These are phyloP conservation scores for Phoeniculus purpureus DNA, from an alignment of 2,797 vertebrate species.

Conservation along the genomic window DNA sequence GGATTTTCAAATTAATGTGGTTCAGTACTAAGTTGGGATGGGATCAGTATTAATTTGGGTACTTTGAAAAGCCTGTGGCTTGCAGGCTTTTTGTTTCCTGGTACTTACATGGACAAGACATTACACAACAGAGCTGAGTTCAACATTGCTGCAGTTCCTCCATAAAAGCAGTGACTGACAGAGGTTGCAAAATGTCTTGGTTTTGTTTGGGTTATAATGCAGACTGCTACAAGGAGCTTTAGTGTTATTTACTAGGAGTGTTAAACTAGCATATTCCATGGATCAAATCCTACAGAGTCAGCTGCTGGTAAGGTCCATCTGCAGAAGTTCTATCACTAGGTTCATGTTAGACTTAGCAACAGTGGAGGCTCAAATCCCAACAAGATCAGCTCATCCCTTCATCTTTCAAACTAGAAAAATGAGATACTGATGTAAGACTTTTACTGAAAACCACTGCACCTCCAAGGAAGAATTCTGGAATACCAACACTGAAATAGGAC, in stretches of 20 bases:
- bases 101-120: not conserved
- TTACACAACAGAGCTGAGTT: not conserved
- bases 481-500: not conserved
- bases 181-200: not conserved
- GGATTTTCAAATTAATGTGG: accelerated
- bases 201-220: not conserved
- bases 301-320: accelerated
- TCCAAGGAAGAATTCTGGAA: not conserved
- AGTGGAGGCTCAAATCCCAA: not conserved
- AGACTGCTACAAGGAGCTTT: not conserved
- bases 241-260: not conserved
- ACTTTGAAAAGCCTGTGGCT: not conserved
- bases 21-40: not conserved
- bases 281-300: not conserved
- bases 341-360: not conserved
- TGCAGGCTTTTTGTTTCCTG: too few species aligned
- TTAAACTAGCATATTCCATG: not conserved
- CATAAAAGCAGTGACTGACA: not conserved
- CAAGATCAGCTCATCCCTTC: not conserved
- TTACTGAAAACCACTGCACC: not conserved
- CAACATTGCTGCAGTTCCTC: not conserved
- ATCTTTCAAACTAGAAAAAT: not conserved
- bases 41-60: not conserved
- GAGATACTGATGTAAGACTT: not conserved
- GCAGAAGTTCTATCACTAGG: not conserved